These are phyloP conservation scores for Wiebesia pumilae DNA, from an alignment of 1,140 invertebrate species.

Conservation along the genomic window DNA sequence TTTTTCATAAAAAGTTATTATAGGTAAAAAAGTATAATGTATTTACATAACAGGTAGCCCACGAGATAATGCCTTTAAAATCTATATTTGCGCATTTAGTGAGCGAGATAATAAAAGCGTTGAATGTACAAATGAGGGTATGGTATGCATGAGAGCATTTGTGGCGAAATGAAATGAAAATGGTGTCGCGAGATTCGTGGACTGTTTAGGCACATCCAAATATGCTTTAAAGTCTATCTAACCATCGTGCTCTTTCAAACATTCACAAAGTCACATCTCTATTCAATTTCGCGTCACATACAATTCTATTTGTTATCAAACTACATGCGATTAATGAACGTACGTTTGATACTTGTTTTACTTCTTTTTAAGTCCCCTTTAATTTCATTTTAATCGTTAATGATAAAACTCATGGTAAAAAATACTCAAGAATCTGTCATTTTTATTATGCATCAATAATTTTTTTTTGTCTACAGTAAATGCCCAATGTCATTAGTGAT, in stretches of 20 bases:
- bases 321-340: slow-evolving; percentile 58
- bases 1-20: no score
- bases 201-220: background rate
- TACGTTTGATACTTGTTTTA: slow-evolving; percentile 38
- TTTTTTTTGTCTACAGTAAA: no score
- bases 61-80: background rate
- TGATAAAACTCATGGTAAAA: no score
- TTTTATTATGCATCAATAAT: no score
- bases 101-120: background rate
- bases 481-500: no score
- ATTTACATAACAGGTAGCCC: background rate
- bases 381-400: no score
- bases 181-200: background rate
- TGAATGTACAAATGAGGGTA: background rate
- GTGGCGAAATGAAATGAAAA: slow-evolving; percentile 13
- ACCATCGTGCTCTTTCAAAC: background rate
- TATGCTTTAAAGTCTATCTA: background rate
- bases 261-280: background rate
- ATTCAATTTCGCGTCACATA: slow-evolving; percentile 58
- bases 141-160: slow-evolving; percentile 15
- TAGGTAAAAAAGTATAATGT: background rate
- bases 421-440: no score
- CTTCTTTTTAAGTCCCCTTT: no score
- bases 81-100: background rate
- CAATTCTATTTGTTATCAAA: slow-evolving; percentile 52